These are phyloP conservation scores for Hephaestus fuliginosus DNA, from an alignment of 2,797 vertebrate genomes.

Conservation along the genomic window DNA sequence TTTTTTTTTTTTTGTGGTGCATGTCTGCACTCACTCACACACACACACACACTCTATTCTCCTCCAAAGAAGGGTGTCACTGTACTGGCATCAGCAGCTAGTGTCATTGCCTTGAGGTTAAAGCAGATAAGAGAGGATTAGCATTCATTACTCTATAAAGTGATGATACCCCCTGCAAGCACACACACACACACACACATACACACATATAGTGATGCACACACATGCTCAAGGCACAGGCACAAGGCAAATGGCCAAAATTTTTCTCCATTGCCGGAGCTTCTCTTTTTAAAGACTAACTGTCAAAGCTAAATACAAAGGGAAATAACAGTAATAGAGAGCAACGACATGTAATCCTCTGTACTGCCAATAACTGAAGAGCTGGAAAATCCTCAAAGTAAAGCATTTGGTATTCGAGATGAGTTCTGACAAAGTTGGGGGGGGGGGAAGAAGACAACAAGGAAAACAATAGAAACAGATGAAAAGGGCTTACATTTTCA, in stretches of 20 bases:
- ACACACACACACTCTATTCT: slow-evolving; percentile 35
- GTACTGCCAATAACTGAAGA: slow-evolving; percentile 41
- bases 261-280: background rate
- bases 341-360: slow-evolving; percentile 53
- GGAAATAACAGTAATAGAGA: slow-evolving; percentile 40
- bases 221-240: slow-evolving; percentile 17
- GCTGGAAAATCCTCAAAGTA: slow-evolving; percentile 36
- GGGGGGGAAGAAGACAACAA: background rate
- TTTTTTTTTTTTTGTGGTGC: slow-evolving; percentile 9
- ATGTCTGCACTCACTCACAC: background rate
- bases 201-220: slow-evolving; percentile 14
- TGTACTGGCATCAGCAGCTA: slow-evolving; percentile 64
- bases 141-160: slow-evolving; percentile 80
- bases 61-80: slow-evolving; percentile 56
- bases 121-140: slow-evolving; percentile 84
- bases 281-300: slow-evolving; percentile 31
- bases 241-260: slow-evolving; percentile 13
- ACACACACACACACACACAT: slow-evolving; percentile 30
- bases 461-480: background rate
- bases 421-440: slow-evolving; percentile 10
- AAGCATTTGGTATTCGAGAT: slow-evolving; percentile 2
- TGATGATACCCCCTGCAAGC: slow-evolving; percentile 62
- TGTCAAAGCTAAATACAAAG: slow-evolving; percentile 33
- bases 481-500: background rate
- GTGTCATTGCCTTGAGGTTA: slow-evolving; percentile 79